Evolutionary conservation across 2,113 vertebrate species (phyloP).

Genomic region (Heterotis niloticus): DNA sequence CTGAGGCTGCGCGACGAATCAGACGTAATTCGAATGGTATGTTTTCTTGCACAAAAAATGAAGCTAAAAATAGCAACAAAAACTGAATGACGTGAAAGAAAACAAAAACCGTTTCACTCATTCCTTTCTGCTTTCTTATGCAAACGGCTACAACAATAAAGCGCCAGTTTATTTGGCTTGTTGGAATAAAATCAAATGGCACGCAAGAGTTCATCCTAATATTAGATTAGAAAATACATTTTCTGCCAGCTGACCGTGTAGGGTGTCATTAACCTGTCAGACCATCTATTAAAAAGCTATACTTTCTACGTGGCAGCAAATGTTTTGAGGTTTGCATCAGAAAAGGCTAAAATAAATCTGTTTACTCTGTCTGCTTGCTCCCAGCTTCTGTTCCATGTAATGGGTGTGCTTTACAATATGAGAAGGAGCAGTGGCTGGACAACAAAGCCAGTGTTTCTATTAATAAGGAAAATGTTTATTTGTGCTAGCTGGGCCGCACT

Average conservation of each 20-base stretch:
- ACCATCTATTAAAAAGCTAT: conserved; percentile 23
- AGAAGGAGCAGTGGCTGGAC: not conserved
- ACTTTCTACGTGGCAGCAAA: conserved; percentile 19
- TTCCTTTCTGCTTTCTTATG: not conserved
- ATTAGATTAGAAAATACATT: conserved; percentile 25
- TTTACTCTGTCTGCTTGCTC: conserved; percentile 12
- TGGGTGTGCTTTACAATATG: not conserved
- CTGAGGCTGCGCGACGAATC: not conserved
- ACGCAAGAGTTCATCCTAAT: conserved; percentile 16
- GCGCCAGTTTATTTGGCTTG: not conserved
- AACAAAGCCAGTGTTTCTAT: not conserved
- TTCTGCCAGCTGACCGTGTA: conserved; percentile 12
- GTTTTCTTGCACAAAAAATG: not conserved
- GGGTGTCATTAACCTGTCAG: conserved; percentile 26
- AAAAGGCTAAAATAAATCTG: conserved; percentile 20
- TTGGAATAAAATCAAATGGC: conserved; percentile 15
- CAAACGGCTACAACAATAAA: conserved; percentile 3
- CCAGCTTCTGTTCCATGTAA: not conserved
- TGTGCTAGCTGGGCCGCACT: not conserved
- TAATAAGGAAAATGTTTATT: not conserved
- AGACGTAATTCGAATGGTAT: not conserved
- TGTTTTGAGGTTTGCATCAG: conserved; percentile 19
- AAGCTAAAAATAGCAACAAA: not conserved
- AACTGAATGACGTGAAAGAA: not conserved
- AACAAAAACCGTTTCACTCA: not conserved